These are phyloP conservation scores for Ancistrus triradiatus DNA, from an alignment of 2,113 vertebrate genomes.

Conservation along the genomic window DNA sequence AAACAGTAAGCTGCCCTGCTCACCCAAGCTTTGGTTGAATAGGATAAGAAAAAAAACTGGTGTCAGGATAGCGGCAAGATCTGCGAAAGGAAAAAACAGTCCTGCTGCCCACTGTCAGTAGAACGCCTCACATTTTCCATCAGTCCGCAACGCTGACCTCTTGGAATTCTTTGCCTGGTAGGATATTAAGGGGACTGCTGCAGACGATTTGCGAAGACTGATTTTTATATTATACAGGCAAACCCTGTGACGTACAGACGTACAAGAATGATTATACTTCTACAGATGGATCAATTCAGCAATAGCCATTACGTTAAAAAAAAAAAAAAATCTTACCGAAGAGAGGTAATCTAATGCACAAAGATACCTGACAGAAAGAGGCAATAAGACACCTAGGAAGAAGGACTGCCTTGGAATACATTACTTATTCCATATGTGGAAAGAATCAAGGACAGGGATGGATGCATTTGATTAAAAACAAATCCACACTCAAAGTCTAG, in stretches of 20 bases:
- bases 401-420: neutral
- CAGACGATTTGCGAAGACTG: constrained; percentile 42
- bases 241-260: too few relatives aligned
- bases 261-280: too few relatives aligned
- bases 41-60: constrained; percentile 26
- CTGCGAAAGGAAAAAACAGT: constrained; percentile 18
- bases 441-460: neutral
- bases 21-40: constrained; percentile 22
- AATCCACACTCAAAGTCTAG: constrained; percentile 16
- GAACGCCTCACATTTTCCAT: constrained; percentile 49
- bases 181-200: constrained; percentile 42
- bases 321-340: too few relatives aligned
- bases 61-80: constrained; percentile 30
- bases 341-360: too few relatives aligned
- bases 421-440: constrained; percentile 10
- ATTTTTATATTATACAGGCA: constrained; percentile 21
- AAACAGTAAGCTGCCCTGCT: constrained; percentile 13
- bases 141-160: constrained; percentile 44
- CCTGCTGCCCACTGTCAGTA: constrained; percentile 35
- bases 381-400: neutral
- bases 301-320: too few relatives aligned
- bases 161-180: constrained; percentile 45
- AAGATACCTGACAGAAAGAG: too few relatives aligned
- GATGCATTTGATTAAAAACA: neutral
- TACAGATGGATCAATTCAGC: too few relatives aligned